Percentiles rank a stretch among this genome's conserved stretches.
Evolutionary conservation across 2,888 invertebrate genomes (phyloP).

Genomic region (Tinea trinotella): DNA sequence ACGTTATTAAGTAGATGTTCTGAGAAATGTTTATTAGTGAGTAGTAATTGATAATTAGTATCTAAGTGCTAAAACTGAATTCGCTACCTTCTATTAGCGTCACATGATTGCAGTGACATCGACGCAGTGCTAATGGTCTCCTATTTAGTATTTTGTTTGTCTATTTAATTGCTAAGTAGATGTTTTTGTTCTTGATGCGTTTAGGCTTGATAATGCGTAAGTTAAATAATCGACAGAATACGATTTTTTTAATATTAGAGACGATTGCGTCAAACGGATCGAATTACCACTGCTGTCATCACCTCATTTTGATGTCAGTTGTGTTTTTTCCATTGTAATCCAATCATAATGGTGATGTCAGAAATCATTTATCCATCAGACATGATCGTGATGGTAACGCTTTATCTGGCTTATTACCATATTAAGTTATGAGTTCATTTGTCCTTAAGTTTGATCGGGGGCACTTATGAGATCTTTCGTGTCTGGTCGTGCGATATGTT

Average conservation of each 20-base stretch:
- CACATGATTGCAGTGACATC: conserved; percentile 44
- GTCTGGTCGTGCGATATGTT: conserved; percentile 28
- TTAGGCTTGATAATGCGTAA: conserved; percentile 49
- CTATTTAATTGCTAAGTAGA: conserved; percentile 50
- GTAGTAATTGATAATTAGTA: conserved; percentile 59
- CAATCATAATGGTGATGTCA: conserved; percentile 57
- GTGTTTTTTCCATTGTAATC: conserved; percentile 43
- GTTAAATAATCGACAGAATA: conserved; percentile 36
- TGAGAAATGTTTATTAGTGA: conserved; percentile 24
- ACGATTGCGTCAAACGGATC: conserved; percentile 50
- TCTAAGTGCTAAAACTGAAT: conserved; percentile 57
- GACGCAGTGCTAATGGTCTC: conserved; percentile 52
- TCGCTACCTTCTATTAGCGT: conserved; percentile 48
- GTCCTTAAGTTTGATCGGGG: conserved; percentile 3
- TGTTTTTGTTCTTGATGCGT: conserved; percentile 54
- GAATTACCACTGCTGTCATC: conserved; percentile 53
- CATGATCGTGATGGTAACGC: conserved; percentile 56
- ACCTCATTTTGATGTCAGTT: conserved; percentile 43
- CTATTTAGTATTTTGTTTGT: conserved; percentile 49
- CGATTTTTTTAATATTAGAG: conserved; percentile 32
- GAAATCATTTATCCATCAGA: conserved; percentile 47
- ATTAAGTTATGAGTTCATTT: conserved; percentile 54
- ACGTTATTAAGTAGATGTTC: neutral
- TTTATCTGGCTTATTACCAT: conserved; percentile 43
- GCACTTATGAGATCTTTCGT: neutral